Percentiles rank a stretch among this genome's conserved stretches.
phyloP scores from a whole-genome alignment of 1,140 invertebrate species.

The Caenorhabditis brenneri region DNA sequence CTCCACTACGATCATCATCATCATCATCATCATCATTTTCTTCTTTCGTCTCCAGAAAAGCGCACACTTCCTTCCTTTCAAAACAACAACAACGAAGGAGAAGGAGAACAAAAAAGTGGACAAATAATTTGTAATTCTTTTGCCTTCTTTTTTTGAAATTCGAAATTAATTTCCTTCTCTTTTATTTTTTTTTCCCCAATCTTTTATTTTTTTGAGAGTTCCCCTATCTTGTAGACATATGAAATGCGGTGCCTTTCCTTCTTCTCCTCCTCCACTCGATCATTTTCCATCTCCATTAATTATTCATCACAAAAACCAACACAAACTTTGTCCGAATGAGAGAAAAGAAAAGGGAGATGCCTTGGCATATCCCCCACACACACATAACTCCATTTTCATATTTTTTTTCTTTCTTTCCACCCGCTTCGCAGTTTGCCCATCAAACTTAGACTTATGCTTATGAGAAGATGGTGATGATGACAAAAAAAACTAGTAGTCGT shows the following conservation, averaged over 20 bases:
- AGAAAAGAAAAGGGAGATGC: conserved; percentile 16
- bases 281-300: conserved; percentile 14
- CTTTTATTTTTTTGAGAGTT: too few relatives aligned
- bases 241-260: neutral
- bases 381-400: conserved; percentile 35
- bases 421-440: neutral
- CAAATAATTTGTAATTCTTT: neutral
- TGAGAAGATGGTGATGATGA: conserved; percentile 19
- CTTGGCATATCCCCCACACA: too few relatives aligned
- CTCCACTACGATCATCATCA: neutral
- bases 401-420: neutral
- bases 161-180: too few relatives aligned
- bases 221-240: neutral
- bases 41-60: neutral
- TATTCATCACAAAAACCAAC: conserved; percentile 34
- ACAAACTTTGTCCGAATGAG: neutral
- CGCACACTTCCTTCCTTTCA: conserved; percentile 18
- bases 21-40: conserved; percentile 20
- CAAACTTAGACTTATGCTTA: conserved; percentile 31
- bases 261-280: conserved; percentile 39
- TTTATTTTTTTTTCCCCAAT: too few relatives aligned
- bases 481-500: neutral
- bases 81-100: neutral
- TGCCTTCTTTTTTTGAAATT: neutral
- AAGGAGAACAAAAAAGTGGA: neutral